Evolutionary conservation across 2,113 vertebrate species (phyloP).

Genomic region (Oryzias melastigma): DNA sequence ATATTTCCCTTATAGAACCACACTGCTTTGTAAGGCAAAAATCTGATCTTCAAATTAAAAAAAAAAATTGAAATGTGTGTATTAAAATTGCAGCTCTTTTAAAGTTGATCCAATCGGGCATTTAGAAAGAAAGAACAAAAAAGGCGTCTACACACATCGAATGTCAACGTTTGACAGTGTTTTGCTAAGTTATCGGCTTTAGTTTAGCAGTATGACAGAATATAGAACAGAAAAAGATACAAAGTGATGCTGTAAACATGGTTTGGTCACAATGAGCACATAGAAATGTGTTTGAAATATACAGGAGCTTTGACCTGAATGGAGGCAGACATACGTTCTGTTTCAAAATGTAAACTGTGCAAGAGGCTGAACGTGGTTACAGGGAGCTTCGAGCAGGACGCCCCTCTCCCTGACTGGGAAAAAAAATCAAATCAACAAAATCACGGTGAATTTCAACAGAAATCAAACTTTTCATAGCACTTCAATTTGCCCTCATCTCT

Average conservation of each 20-base stretch:
- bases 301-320: constrained; percentile 76
- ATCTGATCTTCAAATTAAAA: constrained; percentile 50
- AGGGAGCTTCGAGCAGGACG: constrained; percentile 63
- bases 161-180: constrained; percentile 43
- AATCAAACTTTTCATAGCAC: constrained; percentile 62
- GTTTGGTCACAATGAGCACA: constrained; percentile 62
- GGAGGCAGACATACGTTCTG: constrained; percentile 78
- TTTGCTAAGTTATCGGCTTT: constrained; percentile 46
- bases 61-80: constrained; percentile 50
- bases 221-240: constrained; percentile 60
- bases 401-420: constrained; percentile 62
- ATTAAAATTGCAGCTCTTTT: constrained; percentile 55
- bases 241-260: constrained; percentile 72
- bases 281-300: constrained; percentile 53
- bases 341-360: constrained; percentile 81
- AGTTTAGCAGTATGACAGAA: constrained; percentile 57
- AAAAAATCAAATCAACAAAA: constrained; percentile 55
- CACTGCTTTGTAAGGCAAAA: constrained; percentile 64
- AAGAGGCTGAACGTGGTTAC: constrained; percentile 73
- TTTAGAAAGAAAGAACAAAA: constrained; percentile 16
- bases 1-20: constrained; percentile 57
- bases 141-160: constrained; percentile 54
- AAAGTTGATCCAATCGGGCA: constrained; percentile 48
- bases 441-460: constrained; percentile 72
- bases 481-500: constrained; percentile 51